phyloP scores from a whole-genome alignment of 1,140 invertebrate genomes.

The Anastrepha ludens region DNA sequence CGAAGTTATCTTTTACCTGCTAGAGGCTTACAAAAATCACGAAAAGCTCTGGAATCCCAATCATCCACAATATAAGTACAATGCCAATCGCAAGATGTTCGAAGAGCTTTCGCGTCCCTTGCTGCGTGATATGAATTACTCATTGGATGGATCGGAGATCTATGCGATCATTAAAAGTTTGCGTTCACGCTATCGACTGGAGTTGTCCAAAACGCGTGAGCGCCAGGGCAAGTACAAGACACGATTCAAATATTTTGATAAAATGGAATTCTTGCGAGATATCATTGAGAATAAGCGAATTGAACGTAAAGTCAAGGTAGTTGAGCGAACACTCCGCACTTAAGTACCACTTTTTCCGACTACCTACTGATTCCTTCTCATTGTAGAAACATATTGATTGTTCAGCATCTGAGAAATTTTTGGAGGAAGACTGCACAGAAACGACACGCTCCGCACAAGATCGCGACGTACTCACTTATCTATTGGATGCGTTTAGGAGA shows the following conservation, averaged over 20 bases:
- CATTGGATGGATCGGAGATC: constrained; percentile 63
- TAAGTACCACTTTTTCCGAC: neutral
- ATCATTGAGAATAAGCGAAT: constrained; percentile 68
- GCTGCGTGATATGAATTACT: constrained; percentile 58
- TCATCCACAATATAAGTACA: constrained; percentile 69
- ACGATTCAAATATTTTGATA: constrained; percentile 69
- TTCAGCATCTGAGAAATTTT: constrained; percentile 65
- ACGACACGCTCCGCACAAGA: constrained; percentile 26
- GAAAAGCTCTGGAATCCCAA: constrained; percentile 71
- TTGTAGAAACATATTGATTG: constrained; percentile 60
- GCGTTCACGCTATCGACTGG: constrained; percentile 68
- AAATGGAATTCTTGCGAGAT: constrained; percentile 67
- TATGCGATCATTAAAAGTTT: constrained; percentile 69
- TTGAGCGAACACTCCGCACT: too few species aligned
- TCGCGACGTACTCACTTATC: constrained; percentile 64
- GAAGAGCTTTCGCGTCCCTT: constrained; percentile 64
- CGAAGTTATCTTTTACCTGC: constrained; percentile 58
- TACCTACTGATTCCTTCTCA: neutral
- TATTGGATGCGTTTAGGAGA: constrained; percentile 64
- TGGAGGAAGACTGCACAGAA: constrained; percentile 62
- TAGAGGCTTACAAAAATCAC: constrained; percentile 66
- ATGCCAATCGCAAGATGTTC: constrained; percentile 67
- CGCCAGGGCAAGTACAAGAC: constrained; percentile 69
- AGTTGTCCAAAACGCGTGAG: constrained; percentile 67
- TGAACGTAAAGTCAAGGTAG: constrained; percentile 65